Evolutionary conservation across 2,888 invertebrate species (phyloP), one percentile per base, ranked within the genome.

Genomic region (Scaptomyza tumidula): DNA sequence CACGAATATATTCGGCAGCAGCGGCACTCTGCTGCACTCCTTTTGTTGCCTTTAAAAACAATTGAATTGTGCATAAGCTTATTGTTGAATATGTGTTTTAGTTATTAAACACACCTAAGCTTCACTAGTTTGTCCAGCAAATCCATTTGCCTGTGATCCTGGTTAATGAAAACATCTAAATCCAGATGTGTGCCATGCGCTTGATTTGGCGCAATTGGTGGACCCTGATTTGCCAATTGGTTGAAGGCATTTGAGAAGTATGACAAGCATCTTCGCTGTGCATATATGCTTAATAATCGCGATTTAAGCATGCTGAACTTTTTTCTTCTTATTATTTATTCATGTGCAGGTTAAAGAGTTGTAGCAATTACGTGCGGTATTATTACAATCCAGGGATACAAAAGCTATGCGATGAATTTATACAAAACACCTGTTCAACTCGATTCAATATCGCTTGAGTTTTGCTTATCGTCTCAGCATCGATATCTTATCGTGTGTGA

Each of bases 241-340:
- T 74, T 85, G 29, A 88, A 85, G 13, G 73, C 68, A 24, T 14
- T 74, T 2, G 84, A 87, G 19, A 85, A 78, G 56, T 82, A 81
- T 1, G 84, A 88, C 4, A 77, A 39, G 37, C 67, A 74, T 62
- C 87, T 73, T 46, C 68, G 65, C 6, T 57, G 50, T 9, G 60
- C 48, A 13, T 65, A 29, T 9, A 63, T 31, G 43, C 62, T 56
- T 13, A 65, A 54, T 54, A 80, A 14, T 50, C 67, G 63, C 6
- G 70, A 67, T 50, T 70, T 63, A 27, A 82, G 37, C 80, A 88
- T 86, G 11, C 5, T 72, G 33, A 19, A n/a, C 1, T 1, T 24
- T 24, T 24, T 3, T 24, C 5, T 27, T 14, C 7, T 16, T 1
- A 11, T 14, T 43, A 35, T 53, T 33, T 46, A 14, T n/a, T 60